Percentiles rank a stretch among this genome's conserved stretches.
Conservation (phyloP, 2,888 invertebrate genomes). For the Orthosia gothica region DNA sequence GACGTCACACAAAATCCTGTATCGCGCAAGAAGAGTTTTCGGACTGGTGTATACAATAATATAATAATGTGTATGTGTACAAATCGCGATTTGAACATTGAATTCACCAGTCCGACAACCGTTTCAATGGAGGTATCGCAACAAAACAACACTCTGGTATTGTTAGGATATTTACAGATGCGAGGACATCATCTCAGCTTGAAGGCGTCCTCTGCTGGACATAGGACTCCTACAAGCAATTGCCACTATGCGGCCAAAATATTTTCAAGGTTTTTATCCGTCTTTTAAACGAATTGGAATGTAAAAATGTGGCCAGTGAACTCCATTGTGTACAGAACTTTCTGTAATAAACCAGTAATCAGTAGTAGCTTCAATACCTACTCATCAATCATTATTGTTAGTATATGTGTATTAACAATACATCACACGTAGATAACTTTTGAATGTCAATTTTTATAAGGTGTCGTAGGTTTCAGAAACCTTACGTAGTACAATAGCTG, state of each 20-base stretch:
- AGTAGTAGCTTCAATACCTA: conserved; percentile 38
- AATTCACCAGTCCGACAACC: no score
- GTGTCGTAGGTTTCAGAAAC: conserved; percentile 45
- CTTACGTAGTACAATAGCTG: conserved; percentile 10
- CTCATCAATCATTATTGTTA: conserved; percentile 21
- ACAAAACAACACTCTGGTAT: neutral
- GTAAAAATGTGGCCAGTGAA: neutral
- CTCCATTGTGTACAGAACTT: conserved; percentile 33
- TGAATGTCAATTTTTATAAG: conserved; percentile 46
- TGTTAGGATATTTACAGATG: neutral
- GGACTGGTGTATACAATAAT: no score
- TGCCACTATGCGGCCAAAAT: neutral
- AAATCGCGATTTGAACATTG: no score
- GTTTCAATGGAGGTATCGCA: no score
- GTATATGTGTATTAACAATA: conserved; percentile 16
- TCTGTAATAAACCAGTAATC: conserved; percentile 31
- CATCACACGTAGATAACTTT: conserved; percentile 8
- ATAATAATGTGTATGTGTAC: no score
- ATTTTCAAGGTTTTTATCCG: no score
- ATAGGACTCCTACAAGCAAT: neutral
- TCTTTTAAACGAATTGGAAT: no score
- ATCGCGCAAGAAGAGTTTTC: no score
- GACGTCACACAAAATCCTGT: no score
- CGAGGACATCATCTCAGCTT: neutral
- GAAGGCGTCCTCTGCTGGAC: no score